phyloP scores from a whole-genome alignment of 1,140 invertebrate genomes.

The Octopus bimaculoides region DNA sequence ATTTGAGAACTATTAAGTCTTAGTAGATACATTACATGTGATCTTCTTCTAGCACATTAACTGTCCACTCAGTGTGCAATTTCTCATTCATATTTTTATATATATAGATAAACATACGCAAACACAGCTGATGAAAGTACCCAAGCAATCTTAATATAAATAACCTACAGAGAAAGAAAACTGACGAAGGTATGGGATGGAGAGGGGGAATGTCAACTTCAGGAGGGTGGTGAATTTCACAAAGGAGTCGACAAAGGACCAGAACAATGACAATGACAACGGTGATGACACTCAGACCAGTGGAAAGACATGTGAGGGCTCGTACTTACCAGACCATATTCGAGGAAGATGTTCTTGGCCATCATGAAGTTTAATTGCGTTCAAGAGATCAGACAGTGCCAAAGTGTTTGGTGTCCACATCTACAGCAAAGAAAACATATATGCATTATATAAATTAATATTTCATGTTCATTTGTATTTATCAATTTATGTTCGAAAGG shows the following conservation, averaged over 20 bases:
- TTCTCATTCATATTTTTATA: too few relatives aligned
- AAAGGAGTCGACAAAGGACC: background rate
- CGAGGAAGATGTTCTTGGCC: constrained; percentile 67
- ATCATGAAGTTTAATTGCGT: constrained; percentile 65
- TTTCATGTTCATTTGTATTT: too few relatives aligned
- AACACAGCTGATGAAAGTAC: background rate
- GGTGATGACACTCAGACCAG: background rate
- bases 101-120: too few relatives aligned
- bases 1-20: too few relatives aligned
- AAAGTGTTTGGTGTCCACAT: constrained; percentile 24
- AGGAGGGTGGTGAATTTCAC: background rate
- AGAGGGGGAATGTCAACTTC: background rate
- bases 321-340: constrained; percentile 70
- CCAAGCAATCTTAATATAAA: background rate
- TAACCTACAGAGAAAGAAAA: background rate
- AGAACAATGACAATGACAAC: background rate
- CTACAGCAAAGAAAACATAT: constrained; percentile 34
- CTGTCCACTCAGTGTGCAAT: too few relatives aligned
- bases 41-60: too few relatives aligned
- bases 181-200: background rate
- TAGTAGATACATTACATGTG: too few relatives aligned
- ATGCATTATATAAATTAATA: too few relatives aligned
- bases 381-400: constrained; percentile 55
- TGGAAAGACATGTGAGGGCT: background rate
- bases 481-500: too few relatives aligned